Base-by-base conservation (phyloP, 2,797 vertebrate species). In the Setipinna tenuifilis region DNA sequence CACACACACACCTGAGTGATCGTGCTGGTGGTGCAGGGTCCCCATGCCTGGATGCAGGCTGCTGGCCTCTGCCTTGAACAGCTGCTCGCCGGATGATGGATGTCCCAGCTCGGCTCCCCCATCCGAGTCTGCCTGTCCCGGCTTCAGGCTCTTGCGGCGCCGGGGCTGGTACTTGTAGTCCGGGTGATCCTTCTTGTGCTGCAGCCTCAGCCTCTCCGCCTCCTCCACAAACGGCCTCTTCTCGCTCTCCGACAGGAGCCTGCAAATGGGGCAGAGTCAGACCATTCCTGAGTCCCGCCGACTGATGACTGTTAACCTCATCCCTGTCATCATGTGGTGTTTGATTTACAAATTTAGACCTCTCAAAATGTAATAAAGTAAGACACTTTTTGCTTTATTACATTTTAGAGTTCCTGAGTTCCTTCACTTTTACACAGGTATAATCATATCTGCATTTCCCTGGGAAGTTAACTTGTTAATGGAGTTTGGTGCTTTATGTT, bases 101-200 rank as follows among this genome's bases (percentile, higher is more conserved):
- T 96, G 97, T 85, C 93, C 91, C 85, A 93, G 90, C 81, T 95
- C 95, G 0, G 96, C 91, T 0, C 95, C 94, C 0, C 95, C 92
- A 87, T 95, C 95, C 0, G 93, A 92, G 83, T 97, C 97, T 0
- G 92, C 95, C 87, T 95, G 96, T 23, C 95, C 95, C 0, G 94
- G 90, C 91, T 97, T 98, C n/a, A 93, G 88, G 1, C 94, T 96
- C 95, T 97, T 98, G 86, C 97, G 95, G 89, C 97, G 91, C 12
- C 97, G 95, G 0, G 97, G 97, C 88, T 98, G 97, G 94, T 98
- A 98, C 93, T 98, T 98, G 89, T 98, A 98, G 93, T 98, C 97
- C 0, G 97, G 97, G 87, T 98, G 96, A 91, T 98, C 97, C 88
- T 96, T 97, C 93, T 98, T 98, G 92, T 98, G 97, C 91, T 98